These are phyloP conservation scores for Grus americana DNA, from an alignment of 2,113 vertebrate genomes.

Conservation along the genomic window DNA sequence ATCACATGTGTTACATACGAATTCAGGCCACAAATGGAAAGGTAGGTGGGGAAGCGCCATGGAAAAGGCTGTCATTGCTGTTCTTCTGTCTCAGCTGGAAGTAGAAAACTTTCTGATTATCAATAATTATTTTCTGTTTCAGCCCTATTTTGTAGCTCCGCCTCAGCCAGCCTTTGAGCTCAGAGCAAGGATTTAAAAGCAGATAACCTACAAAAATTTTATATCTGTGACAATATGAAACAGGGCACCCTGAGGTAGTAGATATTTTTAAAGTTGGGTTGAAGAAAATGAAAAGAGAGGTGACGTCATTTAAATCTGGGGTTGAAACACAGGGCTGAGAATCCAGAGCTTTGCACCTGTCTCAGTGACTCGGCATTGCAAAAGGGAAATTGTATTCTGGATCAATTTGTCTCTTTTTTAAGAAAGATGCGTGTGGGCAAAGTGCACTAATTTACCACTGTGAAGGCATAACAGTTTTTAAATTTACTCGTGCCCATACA, in stretches of 20 bases:
- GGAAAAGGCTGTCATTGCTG: background rate
- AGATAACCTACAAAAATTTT: background rate
- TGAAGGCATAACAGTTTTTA: background rate
- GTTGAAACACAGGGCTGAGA: background rate
- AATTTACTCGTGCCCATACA: background rate
- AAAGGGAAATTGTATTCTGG: background rate
- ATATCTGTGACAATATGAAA: background rate
- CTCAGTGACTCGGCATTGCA: background rate
- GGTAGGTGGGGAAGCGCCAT: background rate
- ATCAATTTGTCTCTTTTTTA: background rate
- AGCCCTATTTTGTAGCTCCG: background rate
- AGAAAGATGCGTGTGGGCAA: background rate
- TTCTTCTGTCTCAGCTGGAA: background rate
- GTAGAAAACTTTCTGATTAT: background rate
- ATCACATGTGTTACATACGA: background rate
- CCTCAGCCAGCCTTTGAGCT: background rate
- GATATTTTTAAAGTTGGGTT: background rate
- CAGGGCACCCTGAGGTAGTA: background rate
- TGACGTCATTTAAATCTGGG: background rate
- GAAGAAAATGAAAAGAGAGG: background rate
- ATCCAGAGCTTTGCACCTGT: background rate
- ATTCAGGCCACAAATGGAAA: background rate
- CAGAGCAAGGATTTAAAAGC: background rate
- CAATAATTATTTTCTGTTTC: background rate
- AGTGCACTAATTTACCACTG: background rate